A percentile compares a stretch with the other conserved stretches of the same genome.
Evolutionary conservation across 2,113 vertebrate species (phyloP).

Genomic region (Gallinago media): DNA sequence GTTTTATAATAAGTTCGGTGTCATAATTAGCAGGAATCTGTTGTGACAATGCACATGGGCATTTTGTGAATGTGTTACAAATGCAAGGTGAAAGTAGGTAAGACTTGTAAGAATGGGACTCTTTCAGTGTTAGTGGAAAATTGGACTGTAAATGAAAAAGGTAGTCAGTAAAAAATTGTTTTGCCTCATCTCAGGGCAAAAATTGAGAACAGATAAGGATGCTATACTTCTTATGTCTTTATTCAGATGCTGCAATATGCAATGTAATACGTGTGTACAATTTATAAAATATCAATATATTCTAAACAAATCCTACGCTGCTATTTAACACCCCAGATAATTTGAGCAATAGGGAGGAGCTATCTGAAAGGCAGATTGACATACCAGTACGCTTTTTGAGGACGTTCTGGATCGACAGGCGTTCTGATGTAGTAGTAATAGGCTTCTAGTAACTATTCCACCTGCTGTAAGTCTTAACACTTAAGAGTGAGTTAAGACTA

Average conservation of each 20-base stretch:
- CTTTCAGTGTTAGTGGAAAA: neutral
- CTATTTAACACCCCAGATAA: neutral
- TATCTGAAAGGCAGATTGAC: neutral
- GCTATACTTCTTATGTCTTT: neutral
- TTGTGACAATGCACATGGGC: neutral
- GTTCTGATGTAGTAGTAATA: neutral
- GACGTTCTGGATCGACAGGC: rapidly evolving
- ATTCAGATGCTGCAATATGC: neutral
- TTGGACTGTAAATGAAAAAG: neutral
- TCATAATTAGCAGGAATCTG: neutral
- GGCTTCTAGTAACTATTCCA: neutral
- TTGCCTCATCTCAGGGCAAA: neutral
- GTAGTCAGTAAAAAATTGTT: neutral
- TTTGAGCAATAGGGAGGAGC: neutral
- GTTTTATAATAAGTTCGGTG: neutral
- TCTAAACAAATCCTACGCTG: neutral
- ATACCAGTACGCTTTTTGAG: neutral
- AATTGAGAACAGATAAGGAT: neutral
- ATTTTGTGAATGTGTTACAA: neutral
- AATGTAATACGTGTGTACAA: neutral
- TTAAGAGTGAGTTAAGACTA: neutral
- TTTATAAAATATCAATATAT: neutral
- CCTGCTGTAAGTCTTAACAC: neutral
- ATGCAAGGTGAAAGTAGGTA: neutral
- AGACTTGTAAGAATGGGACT: neutral